phyloP scores from a whole-genome alignment of 1,140 invertebrate species.

The Nephila pilipes region DNA sequence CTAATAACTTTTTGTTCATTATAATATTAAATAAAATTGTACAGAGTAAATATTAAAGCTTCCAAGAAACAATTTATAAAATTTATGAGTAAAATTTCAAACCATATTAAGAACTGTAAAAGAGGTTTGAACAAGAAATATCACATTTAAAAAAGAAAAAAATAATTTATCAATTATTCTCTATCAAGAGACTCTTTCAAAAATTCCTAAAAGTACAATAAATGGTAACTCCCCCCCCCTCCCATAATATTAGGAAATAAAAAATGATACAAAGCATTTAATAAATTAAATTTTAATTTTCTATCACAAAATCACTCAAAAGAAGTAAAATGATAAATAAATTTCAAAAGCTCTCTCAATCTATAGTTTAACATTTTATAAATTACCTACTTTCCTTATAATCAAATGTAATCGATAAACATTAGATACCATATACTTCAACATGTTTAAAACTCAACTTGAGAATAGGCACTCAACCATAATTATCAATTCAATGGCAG shows the following conservation, averaged over 20 bases:
- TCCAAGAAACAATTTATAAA: too few species aligned
- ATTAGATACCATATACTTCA: not conserved
- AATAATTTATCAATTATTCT: too few species aligned
- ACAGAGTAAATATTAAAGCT: too few species aligned
- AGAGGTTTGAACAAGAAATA: too few species aligned
- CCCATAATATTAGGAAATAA: not conserved
- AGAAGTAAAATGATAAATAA: not conserved
- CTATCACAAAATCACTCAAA: not conserved
- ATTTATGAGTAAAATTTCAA: too few species aligned
- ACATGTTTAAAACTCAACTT: not conserved
- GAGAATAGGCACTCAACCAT: conserved; percentile 66
- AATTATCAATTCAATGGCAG: not conserved
- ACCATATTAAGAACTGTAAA: too few species aligned
- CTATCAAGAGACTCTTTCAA: too few species aligned
- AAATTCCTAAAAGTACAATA: too few species aligned
- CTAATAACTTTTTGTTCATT: too few species aligned
- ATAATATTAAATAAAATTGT: too few species aligned
- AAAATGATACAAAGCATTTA: not conserved
- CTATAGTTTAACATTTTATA: not conserved
- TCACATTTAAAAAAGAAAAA: too few species aligned
- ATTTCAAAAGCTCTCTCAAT: not conserved
- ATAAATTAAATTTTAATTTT: not conserved
- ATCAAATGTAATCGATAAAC: not conserved
- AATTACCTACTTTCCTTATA: not conserved
- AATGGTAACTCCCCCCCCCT: too few species aligned